Evolutionary conservation across 2,888 invertebrate species (phyloP).

Genomic region (Drosophila prostipennis): DNA sequence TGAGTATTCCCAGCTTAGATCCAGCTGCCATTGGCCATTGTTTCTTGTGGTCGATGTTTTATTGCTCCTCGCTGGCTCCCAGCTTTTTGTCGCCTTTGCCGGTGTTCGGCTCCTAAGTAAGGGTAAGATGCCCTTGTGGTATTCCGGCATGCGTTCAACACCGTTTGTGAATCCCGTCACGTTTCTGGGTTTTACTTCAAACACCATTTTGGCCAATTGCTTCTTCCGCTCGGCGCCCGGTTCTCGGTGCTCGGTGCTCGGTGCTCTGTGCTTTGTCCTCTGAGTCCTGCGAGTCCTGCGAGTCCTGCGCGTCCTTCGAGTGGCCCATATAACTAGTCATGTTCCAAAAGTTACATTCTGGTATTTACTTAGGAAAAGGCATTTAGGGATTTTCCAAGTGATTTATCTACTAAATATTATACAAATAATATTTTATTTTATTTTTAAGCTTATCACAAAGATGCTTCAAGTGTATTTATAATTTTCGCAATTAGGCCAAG

Average conservation of each 20-base stretch:
- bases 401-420: neutral
- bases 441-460: too few relatives aligned
- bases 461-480: too few relatives aligned
- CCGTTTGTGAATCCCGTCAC: constrained; percentile 67
- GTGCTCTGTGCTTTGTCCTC: neutral
- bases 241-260: too few relatives aligned
- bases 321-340: neutral
- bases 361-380: neutral
- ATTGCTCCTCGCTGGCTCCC: neutral
- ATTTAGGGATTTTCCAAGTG: neutral
- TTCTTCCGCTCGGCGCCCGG: constrained; percentile 37
- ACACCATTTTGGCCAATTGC: constrained; percentile 74
- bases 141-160: constrained; percentile 40
- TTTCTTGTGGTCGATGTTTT: neutral
- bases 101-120: neutral
- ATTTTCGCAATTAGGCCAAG: too few relatives aligned
- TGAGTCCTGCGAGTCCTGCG: too few relatives aligned
- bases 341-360: neutral
- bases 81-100: constrained; percentile 3
- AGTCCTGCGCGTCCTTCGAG: neutral
- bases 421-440: too few relatives aligned
- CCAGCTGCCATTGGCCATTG: neutral
- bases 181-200: constrained; percentile 70
- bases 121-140: constrained; percentile 15
- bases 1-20: neutral